phyloP scores from a whole-genome alignment of 2,888 invertebrate genomes.

The Fragum sueziense region DNA sequence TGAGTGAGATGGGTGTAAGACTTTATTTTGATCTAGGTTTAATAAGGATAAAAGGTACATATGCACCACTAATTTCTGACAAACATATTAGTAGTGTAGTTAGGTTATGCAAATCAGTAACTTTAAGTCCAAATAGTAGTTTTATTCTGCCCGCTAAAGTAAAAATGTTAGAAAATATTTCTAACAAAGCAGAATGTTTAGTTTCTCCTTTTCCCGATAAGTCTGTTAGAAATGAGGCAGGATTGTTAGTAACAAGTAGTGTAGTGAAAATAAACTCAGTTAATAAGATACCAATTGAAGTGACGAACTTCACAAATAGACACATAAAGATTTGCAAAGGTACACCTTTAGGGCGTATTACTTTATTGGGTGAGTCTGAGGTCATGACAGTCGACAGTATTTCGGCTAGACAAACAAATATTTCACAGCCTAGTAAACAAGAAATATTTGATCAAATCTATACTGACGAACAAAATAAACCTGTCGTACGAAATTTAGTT shows the following conservation, averaged over 20 bases:
- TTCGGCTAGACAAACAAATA: neutral
- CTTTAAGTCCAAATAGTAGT: constrained; percentile 7
- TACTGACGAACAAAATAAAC: neutral
- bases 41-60: constrained; percentile 17
- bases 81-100: constrained; percentile 18
- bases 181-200: neutral
- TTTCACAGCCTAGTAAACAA: neutral
- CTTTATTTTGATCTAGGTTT: constrained; percentile 26
- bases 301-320: constrained; percentile 23
- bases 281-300: neutral
- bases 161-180: neutral
- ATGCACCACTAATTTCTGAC: constrained; percentile 22
- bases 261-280: neutral
- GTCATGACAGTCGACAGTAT: neutral
- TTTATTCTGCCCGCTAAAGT: neutral
- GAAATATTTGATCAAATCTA: constrained; percentile 3
- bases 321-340: constrained; percentile 16
- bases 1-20: neutral
- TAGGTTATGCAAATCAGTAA: neutral
- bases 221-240: constrained; percentile 10
- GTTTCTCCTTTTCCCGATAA: neutral
- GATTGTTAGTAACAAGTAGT: neutral
- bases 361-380: neutral
- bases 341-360: neutral
- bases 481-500: neutral